phyloP scores from a whole-genome alignment of 2,888 invertebrate genomes.

The Crossocerus cetratus region DNA sequence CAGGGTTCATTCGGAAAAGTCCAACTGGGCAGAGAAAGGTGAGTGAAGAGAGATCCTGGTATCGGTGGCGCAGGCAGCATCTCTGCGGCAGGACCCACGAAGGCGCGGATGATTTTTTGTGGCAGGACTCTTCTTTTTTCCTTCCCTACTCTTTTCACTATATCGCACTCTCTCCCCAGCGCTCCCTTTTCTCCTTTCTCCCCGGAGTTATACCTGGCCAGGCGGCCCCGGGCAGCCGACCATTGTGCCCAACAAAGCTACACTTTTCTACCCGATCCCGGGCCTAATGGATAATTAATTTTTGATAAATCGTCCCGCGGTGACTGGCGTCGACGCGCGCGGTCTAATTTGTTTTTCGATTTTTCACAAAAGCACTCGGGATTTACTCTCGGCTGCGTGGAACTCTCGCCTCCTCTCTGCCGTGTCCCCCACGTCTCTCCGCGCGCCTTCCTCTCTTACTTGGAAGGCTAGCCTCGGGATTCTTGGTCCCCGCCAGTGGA shows the following conservation, averaged over 20 bases:
- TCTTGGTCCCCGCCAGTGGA: conserved; percentile 44
- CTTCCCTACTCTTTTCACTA: conserved; percentile 17
- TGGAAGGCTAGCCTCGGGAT: conserved; percentile 43
- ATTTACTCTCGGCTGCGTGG: conserved; percentile 30
- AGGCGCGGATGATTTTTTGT: conserved; percentile 74
- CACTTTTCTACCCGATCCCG: conserved; percentile 72
- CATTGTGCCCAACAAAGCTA: conserved; percentile 72
- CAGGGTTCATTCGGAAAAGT: not conserved
- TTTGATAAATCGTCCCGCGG: conserved; percentile 73
- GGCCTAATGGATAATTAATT: conserved; percentile 75
- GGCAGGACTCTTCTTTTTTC: conserved; percentile 35
- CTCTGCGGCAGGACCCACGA: conserved; percentile 67
- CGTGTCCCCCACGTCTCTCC: conserved; percentile 4
- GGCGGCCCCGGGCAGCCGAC: conserved; percentile 48
- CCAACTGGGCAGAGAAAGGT: not conserved
- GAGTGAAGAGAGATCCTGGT: conserved; percentile 14
- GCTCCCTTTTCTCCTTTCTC: conserved; percentile 34
- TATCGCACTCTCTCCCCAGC: conserved; percentile 10
- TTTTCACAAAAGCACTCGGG: conserved; percentile 63
- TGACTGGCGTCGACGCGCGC: conserved; percentile 69
- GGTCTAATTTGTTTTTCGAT: conserved; percentile 71
- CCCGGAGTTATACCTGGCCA: conserved; percentile 55
- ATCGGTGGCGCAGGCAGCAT: conserved; percentile 18
- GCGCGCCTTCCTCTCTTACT: conserved; percentile 7
- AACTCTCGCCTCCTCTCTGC: conserved; percentile 12